phyloP scores from a whole-genome alignment of 1,140 invertebrate species.

The Pseudobourletiella spinata region DNA sequence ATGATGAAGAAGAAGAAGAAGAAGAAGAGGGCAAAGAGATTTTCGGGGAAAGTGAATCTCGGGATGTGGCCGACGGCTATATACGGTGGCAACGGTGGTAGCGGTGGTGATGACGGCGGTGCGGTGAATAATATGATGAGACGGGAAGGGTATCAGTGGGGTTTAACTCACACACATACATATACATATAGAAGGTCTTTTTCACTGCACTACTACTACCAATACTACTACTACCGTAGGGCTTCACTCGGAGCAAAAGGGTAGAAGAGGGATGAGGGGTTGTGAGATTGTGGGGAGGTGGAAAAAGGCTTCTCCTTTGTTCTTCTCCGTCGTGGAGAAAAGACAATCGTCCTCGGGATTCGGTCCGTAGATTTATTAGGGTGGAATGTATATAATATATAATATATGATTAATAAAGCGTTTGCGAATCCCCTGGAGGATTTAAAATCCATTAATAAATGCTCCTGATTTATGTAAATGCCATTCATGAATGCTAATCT shows the following conservation, averaged over 20 bases:
- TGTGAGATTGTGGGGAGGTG: background rate
- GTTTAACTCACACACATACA: no score
- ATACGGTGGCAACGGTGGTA: no score
- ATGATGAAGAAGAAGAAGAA: no score
- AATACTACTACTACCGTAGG: background rate
- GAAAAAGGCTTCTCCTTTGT: background rate
- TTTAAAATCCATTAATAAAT: slow-evolving; percentile 11
- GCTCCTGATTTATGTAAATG: slow-evolving; percentile 6
- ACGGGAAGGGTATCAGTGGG: no score
- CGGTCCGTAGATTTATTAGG: slow-evolving; percentile 6
- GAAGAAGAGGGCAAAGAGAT: no score
- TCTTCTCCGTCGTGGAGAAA: background rate
- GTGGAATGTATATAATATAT: no score
- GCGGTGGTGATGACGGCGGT: no score
- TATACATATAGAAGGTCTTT: background rate
- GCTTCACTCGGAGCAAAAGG: background rate
- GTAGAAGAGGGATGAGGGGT: background rate
- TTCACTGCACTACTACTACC: background rate
- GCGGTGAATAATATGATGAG: no score
- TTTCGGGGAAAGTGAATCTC: no score
- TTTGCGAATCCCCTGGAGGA: background rate
- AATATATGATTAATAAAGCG: slow-evolving; percentile 7
- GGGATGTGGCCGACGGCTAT: no score
- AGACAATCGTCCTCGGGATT: background rate
- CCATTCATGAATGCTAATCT: slow-evolving; percentile 8